Base-by-base conservation (phyloP, 2,797 vertebrate genomes). In the Peromyscus attwateri region DNA sequence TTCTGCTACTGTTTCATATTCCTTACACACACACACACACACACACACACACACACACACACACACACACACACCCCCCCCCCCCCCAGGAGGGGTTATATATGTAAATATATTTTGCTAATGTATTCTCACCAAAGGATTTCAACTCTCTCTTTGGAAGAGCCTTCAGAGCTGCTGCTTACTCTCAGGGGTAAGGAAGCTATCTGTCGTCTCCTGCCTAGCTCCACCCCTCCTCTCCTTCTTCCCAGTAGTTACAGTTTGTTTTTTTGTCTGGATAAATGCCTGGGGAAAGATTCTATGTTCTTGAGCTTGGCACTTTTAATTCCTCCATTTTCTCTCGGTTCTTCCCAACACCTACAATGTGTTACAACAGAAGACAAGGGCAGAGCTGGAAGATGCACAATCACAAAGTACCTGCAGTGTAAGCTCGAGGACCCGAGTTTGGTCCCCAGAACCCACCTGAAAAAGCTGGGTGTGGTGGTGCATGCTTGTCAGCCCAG, bases 1-100 rank as follows among this genome's bases (percentile, higher is more conserved):
- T 98, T 98, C 98, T 99, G 98, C 98, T 95, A 93, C 91, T 98
- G 97, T 98, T 98, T 98, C 97, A 94, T 98, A 98, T 98, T 98
- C 97, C 97, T 98, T 46, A 70, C 97, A 95, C 91, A 95, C 95
- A 96, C 92, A 96, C 66, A 97, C 31, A 95, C 83, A 95, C 94
- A 87, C 85, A 79, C 92, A 95, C 46, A 80, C 75, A 79, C 88
- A 79, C 64, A 75, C 57, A 94, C 68, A n/a, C 75, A 64, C 80
- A 62, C 46, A 21, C 55, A 21, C 27, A 3, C 46, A 46, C 46
- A 46, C 46, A 1, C 46, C 5, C 46, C 5, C 46, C 5, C 46
- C 6, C 46, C 6, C 46, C 6, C 46, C 13, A 96, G 46, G 0
- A 49, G 66, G 60, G 49, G 95, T 98, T 98, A 98, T 97, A 97